Evolutionary conservation across 2,888 invertebrate genomes (phyloP).

Genomic region (Arrhopalites spinosus): DNA sequence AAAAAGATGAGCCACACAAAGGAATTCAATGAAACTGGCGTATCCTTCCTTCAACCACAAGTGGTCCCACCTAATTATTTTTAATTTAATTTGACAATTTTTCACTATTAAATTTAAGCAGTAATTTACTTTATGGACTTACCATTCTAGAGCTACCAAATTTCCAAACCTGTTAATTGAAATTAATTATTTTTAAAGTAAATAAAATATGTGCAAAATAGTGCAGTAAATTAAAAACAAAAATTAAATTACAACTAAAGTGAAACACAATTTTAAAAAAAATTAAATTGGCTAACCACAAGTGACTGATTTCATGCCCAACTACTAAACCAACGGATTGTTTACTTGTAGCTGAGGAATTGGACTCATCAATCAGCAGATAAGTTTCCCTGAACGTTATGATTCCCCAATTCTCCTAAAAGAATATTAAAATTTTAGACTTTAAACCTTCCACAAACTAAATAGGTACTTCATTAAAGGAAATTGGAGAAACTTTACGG

Average conservation of each 20-base stretch:
- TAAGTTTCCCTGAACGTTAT: constrained; percentile 65
- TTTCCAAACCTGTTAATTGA: constrained; percentile 91
- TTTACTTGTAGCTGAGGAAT: constrained; percentile 60
- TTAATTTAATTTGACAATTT: too few relatives aligned
- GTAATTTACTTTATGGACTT: too few relatives aligned
- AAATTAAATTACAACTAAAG: too few relatives aligned
- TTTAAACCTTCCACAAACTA: too few relatives aligned
- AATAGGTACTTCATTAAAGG: not conserved
- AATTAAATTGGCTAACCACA: not conserved
- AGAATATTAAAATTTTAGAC: constrained; percentile 68
- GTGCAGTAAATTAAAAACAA: too few relatives aligned
- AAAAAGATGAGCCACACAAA: constrained; percentile 89
- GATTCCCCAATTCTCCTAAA: constrained; percentile 69
- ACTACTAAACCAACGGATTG: constrained; percentile 61
- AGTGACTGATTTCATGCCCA: constrained; percentile 60
- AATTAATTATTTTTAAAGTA: too few relatives aligned
- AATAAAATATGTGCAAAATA: too few relatives aligned
- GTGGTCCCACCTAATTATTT: constrained; percentile 98
- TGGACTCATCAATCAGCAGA: constrained; percentile 63
- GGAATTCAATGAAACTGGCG: constrained; percentile 93
- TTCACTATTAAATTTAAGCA: too few relatives aligned
- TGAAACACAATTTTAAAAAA: too few relatives aligned
- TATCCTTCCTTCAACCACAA: constrained; percentile 96
- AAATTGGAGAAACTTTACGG: not conserved
- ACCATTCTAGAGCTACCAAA: constrained; percentile 74